Evolutionary conservation across 2,888 invertebrate genomes (phyloP), one percentile per base, ranked within the genome.

Genomic region (Brachyptera risi): DNA sequence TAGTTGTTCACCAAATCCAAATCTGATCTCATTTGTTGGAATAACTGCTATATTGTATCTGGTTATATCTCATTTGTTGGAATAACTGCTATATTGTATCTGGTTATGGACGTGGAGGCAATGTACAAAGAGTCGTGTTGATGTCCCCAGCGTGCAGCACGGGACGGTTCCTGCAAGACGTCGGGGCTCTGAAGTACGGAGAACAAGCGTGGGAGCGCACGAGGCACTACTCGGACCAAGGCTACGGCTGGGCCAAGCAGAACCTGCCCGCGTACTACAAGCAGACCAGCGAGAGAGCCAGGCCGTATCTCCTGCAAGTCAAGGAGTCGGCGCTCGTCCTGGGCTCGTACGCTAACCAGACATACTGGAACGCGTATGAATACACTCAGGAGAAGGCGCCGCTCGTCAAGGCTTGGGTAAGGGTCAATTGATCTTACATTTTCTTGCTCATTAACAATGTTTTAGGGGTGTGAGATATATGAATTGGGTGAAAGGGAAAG

Each of bases 161-260:
- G 4, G 86, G 84, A 42, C 81, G 80, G 68, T 75, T 84, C 42
- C 74, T 89, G 67, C 83, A 83, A 68, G 83, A 85, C 68, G 80
- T 82, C 31, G 88, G 88, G 35, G 74, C 85, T 27, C 72, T 83
- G 63, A 83, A 83, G 56, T 83, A 85, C 67, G 83, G 83, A 57
- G 83, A 87, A 67, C 78, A 78, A 63, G 84, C 80, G 2, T 83
- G 84, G 80, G 80, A 82, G 68, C 80, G 79, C 64, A 77, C 83
- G 0, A 77, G 84, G 66, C 78, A 83, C 0, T 80, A 83, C 27
- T 80, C 83, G 13, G 81, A 82, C 0, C 80, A 84, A 26, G 59
- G 60, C 26, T 60, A 60, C 27, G 23, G 37, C 61, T 65, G 65
- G 65, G 59, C 62, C 26, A 49, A 58, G 47, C 35, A 21, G 54